phyloP scores from a whole-genome alignment of 2,113 vertebrate genomes.

The Microcebus lehilahytsara region DNA sequence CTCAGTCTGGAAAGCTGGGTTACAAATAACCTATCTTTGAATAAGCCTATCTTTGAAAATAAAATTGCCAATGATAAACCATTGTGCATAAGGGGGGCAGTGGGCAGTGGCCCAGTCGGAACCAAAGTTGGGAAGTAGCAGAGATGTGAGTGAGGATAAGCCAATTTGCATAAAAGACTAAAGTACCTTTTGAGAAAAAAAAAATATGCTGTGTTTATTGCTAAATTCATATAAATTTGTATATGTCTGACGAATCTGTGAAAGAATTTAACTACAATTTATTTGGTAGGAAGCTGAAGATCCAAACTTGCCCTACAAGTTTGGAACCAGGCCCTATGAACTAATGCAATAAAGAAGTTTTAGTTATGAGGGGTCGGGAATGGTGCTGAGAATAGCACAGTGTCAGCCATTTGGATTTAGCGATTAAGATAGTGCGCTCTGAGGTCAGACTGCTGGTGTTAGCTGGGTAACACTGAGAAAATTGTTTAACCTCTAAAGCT shows the following conservation, averaged over 20 bases:
- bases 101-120: background rate
- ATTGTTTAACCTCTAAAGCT: background rate
- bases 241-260: background rate
- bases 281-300: background rate
- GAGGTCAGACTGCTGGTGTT: background rate
- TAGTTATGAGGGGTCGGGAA: background rate
- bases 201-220: background rate
- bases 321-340: background rate
- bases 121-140: background rate
- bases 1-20: background rate
- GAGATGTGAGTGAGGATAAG: background rate
- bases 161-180: background rate
- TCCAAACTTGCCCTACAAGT: background rate
- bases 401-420: background rate
- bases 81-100: background rate
- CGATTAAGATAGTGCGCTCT: background rate
- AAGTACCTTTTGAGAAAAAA: background rate
- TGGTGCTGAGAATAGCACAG: background rate
- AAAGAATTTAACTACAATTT: background rate
- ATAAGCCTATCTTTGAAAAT: background rate
- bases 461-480: background rate
- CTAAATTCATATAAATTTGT: background rate
- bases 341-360: background rate
- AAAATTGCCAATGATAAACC: background rate
- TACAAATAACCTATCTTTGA: background rate